Conservation (phyloP, 2,888 invertebrate genomes). For the Pristionchus fissidentatus region DNA sequence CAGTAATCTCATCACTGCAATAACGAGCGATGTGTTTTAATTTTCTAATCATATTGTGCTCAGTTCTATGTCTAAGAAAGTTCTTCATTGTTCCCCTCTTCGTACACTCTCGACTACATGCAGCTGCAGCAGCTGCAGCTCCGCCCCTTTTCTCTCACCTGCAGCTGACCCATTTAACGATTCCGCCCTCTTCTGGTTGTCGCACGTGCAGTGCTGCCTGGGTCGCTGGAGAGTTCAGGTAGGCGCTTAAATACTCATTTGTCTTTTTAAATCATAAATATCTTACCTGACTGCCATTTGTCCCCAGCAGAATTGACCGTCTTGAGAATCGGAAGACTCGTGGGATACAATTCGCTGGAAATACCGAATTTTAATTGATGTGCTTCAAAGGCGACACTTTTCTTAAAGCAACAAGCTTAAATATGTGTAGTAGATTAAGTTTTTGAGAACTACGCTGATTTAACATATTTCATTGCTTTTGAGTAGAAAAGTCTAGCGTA, state of each 20-base stretch:
- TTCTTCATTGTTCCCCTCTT: not conserved
- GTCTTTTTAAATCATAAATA: not conserved
- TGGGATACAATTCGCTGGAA: conserved; percentile 19
- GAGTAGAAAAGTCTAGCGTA: not conserved
- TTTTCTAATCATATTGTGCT: not conserved
- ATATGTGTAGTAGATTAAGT: no score
- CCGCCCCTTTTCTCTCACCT: no score
- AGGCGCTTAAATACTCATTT: not conserved
- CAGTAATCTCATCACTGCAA: not conserved
- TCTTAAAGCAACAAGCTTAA: no score
- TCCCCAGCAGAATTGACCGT: conserved; percentile 33
- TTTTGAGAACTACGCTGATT: no score
- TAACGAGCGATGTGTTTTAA: no score
- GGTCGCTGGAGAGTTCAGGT: conserved; percentile 32
- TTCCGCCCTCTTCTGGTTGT: not conserved
- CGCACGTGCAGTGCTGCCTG: conserved; percentile 43
- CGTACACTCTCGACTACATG: not conserved
- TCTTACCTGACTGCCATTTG: not conserved
- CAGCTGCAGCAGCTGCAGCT: not conserved
- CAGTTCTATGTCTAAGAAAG: not conserved
- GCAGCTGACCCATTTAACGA: not conserved
- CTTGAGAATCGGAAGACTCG: conserved; percentile 21
- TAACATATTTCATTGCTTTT: not conserved
- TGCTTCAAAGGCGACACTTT: no score
- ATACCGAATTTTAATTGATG: not conserved